These are phyloP conservation scores for Neodiprion fabricii DNA, from an alignment of 1,140 invertebrate genomes.

Conservation along the genomic window DNA sequence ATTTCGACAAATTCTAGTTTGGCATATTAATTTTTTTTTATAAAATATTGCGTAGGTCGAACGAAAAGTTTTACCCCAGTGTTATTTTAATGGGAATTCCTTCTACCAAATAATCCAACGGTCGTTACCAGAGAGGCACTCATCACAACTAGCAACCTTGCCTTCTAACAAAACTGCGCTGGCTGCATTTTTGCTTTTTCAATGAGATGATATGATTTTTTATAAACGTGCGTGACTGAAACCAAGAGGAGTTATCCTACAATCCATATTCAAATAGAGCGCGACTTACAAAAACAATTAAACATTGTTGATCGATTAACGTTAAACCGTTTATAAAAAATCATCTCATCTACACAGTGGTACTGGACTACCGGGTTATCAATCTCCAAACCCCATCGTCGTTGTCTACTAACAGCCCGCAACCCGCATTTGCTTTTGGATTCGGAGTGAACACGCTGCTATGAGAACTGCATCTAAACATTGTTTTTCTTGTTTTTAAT, in stretches of 20 bases:
- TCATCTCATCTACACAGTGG: neutral
- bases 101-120: neutral
- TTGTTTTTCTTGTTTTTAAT: conserved; percentile 30
- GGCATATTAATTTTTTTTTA: no score
- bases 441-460: neutral
- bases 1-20: no score
- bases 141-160: neutral
- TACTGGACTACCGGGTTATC: neutral
- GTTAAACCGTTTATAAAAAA: neutral
- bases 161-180: neutral
- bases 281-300: no score
- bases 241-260: no score
- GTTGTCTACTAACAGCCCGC: neutral
- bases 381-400: neutral
- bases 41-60: no score
- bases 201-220: neutral
- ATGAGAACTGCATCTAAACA: conserved; percentile 5
- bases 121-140: neutral
- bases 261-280: no score
- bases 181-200: neutral
- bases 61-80: no score
- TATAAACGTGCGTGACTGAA: neutral
- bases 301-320: no score
- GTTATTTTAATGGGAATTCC: neutral
- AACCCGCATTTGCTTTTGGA: neutral